Evolutionary conservation across 2,113 vertebrate genomes (phyloP).

Genomic region (Gallinago jamesoni): DNA sequence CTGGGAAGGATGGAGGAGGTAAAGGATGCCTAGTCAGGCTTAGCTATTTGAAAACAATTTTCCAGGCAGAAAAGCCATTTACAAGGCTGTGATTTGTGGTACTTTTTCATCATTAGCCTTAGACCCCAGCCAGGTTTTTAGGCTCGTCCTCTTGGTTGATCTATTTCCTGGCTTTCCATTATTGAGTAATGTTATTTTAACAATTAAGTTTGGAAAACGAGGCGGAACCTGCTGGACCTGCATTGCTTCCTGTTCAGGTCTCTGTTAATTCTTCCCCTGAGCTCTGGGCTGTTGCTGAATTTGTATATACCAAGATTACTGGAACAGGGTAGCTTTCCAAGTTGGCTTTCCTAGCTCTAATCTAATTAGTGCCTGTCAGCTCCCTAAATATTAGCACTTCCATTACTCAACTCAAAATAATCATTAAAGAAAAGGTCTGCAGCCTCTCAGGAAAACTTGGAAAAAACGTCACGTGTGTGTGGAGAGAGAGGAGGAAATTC

Average conservation of each 20-base stretch:
- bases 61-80: conserved; percentile 9
- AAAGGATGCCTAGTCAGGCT: background rate
- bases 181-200: conserved; percentile 9
- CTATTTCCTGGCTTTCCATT: conserved; percentile 26
- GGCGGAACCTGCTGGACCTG: background rate
- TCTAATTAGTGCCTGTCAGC: conserved; percentile 34
- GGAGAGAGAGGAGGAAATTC: background rate
- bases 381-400: conserved; percentile 48
- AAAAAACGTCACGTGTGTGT: rapidly evolving
- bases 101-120: background rate
- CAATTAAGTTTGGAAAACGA: background rate
- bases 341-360: background rate
- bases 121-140: background rate
- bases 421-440: conserved; percentile 10
- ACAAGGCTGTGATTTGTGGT: background rate
- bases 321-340: conserved; percentile 3
- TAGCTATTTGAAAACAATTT: background rate
- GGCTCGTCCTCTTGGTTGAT: background rate
- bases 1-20: background rate
- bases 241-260: conserved; percentile 31
- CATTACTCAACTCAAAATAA: conserved; percentile 36
- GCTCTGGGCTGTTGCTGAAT: background rate
- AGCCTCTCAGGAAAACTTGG: background rate
- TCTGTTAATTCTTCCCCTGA: background rate
- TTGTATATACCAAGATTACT: conserved; percentile 14